Percentiles rank a stretch among this genome's conserved stretches.
These are phyloP conservation scores for Serranus cabrilla DNA, from an alignment of 2,797 vertebrate genomes.

Conservation along the genomic window DNA sequence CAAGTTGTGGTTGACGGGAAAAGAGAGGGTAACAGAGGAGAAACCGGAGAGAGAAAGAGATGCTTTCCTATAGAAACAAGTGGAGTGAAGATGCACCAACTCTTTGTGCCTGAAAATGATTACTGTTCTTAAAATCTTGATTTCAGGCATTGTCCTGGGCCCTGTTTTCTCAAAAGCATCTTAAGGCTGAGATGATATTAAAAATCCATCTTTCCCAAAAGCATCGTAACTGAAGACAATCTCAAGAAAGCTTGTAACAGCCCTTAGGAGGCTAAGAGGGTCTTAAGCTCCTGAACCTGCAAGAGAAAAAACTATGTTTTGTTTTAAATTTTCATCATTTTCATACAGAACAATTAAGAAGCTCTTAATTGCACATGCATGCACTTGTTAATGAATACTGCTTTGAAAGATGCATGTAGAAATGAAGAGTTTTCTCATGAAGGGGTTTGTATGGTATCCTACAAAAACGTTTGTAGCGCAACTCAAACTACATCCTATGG, in stretches of 20 bases:
- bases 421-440: conserved; percentile 1
- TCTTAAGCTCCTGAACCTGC: neutral
- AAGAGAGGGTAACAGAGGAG: conserved; percentile 1
- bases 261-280: neutral
- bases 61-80: neutral
- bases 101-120: conserved; percentile 7
- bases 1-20: conserved; percentile 29
- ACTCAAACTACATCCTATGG: too few species aligned
- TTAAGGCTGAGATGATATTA: neutral
- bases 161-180: neutral
- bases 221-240: neutral
- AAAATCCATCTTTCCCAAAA: conserved; percentile 18
- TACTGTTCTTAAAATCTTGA: neutral
- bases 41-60: neutral
- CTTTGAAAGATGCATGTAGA: conserved; percentile 25
- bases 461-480: too few species aligned
- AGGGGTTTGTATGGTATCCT: too few species aligned
- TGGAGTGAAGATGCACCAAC: conserved; percentile 1
- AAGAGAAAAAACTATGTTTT: too few species aligned
- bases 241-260: neutral
- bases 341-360: conserved; percentile 2
- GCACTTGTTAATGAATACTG: conserved; percentile 7
- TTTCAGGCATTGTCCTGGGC: neutral
- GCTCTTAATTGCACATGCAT: neutral
- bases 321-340: neutral